Conservation (phyloP, 2,797 vertebrate genomes). For the Myioborus miniatus region DNA sequence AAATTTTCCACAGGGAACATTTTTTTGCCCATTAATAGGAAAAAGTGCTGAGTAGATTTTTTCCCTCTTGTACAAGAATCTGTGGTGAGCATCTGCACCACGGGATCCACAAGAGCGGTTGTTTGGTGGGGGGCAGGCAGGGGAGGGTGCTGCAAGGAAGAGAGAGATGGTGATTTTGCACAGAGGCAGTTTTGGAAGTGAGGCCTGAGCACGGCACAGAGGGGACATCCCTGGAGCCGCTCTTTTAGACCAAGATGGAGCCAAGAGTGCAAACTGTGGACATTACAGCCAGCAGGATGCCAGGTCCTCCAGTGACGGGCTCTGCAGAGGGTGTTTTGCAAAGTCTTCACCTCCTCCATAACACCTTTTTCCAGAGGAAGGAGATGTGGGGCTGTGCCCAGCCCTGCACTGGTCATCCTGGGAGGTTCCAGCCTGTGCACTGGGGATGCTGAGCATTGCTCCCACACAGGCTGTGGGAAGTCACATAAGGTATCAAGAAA, state of each 20-base stretch:
- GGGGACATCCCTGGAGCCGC: background rate
- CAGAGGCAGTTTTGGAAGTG: rapidly evolving
- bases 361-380: background rate
- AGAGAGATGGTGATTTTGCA: background rate
- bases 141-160: background rate
- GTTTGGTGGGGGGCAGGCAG: rapidly evolving
- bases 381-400: background rate
- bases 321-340: background rate
- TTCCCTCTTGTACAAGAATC: background rate
- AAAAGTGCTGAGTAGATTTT: background rate
- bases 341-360: background rate
- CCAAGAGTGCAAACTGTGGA: background rate
- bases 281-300: background rate
- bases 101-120: rapidly evolving
- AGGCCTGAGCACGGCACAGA: rapidly evolving
- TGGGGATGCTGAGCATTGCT: background rate
- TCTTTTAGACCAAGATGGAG: background rate
- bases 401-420: background rate
- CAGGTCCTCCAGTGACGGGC: background rate
- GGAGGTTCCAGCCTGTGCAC: background rate
- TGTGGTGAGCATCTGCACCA: background rate
- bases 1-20: background rate
- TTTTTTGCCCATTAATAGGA: background rate
- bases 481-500: background rate
- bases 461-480: background rate